phyloP scores from a whole-genome alignment of 2,888 invertebrate species.

The Leptinotarsa rubiginosa region DNA sequence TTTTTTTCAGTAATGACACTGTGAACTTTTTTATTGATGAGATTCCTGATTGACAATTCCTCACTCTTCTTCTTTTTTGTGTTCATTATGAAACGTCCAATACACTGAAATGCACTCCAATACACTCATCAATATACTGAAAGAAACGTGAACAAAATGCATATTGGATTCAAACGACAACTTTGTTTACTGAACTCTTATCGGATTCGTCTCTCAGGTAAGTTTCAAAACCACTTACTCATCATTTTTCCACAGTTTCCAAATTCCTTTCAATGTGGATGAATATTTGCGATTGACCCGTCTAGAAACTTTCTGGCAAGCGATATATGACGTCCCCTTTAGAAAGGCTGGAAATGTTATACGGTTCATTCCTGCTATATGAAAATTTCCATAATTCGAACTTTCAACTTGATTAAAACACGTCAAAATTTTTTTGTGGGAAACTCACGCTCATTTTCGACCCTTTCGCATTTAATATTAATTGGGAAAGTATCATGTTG shows the following conservation, averaged over 20 bases:
- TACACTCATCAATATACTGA: too few relatives aligned
- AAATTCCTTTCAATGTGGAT: too few relatives aligned
- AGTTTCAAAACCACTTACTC: too few relatives aligned
- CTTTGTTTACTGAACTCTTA: background rate
- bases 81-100: too few relatives aligned
- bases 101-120: background rate
- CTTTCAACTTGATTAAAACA: background rate
- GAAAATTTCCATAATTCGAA: background rate
- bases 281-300: too few relatives aligned
- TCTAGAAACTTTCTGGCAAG: too few relatives aligned
- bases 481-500: background rate
- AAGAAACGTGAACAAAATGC: background rate
- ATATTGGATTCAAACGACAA: background rate
- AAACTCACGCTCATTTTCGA: background rate
- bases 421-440: background rate
- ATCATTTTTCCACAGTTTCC: too few relatives aligned
- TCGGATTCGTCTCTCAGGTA: too few relatives aligned
- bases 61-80: too few relatives aligned
- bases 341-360: background rate
- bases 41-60: background rate
- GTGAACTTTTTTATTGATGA: background rate
- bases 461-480: background rate
- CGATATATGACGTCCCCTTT: background rate
- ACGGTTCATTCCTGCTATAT: background rate
- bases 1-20: too few relatives aligned